phyloP scores from a whole-genome alignment of 2,797 vertebrate genomes.

The Columba guinea region DNA sequence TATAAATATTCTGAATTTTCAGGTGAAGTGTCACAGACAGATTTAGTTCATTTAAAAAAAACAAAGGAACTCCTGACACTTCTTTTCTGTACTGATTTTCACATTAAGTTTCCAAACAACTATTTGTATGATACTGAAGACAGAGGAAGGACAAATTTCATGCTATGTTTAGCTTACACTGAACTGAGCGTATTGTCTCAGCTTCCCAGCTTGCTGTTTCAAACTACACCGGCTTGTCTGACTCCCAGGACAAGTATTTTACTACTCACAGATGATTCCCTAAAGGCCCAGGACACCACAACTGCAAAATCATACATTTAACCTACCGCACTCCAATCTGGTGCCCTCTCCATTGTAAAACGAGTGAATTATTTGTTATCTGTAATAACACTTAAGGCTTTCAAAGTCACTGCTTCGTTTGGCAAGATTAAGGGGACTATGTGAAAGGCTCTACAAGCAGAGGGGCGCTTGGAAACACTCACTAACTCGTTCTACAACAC shows the following conservation, averaged over 20 bases:
- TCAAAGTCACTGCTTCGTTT: not conserved
- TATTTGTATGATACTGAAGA: not conserved
- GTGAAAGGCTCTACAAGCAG: not conserved
- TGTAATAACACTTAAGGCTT: not conserved
- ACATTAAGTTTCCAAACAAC: not conserved
- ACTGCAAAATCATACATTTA: not conserved
- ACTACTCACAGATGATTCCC: not conserved
- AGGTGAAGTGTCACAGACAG: not conserved
- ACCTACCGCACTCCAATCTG: not conserved
- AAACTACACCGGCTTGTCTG: not conserved
- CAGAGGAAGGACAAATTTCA: not conserved
- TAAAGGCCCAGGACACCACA: not conserved
- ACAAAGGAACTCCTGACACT: not conserved
- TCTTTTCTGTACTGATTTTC: not conserved
- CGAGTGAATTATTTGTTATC: not conserved
- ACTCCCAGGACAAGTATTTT: not conserved
- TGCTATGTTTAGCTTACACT: not conserved
- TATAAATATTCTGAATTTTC: not conserved
- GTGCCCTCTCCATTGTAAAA: not conserved
- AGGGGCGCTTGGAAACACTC: not conserved
- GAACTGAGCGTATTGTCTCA: not conserved
- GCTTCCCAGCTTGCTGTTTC: not conserved
- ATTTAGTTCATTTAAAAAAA: not conserved
- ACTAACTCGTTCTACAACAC: not conserved
- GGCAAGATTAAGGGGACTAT: not conserved